Evolutionary conservation across 92 coral and sea anemone species (phyloP).

Genomic region (Porites lobata): DNA sequence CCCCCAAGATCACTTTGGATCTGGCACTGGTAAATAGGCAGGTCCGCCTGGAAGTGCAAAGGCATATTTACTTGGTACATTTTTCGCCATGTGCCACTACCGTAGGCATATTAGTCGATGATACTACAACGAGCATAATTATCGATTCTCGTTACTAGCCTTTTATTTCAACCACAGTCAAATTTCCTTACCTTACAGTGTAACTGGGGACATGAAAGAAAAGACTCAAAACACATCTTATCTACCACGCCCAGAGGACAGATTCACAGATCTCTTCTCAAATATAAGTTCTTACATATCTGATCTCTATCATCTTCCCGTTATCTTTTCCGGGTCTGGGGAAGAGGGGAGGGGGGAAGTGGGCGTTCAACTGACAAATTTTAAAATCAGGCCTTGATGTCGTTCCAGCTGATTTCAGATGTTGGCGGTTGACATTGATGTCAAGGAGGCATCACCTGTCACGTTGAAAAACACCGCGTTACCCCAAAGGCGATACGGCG

Average conservation of each 20-base stretch:
- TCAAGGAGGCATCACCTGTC: no score
- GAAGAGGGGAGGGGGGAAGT: neutral
- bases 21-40: slow-evolving; percentile 33
- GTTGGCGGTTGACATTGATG: no score
- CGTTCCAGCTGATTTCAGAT: no score
- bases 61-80: slow-evolving; percentile 5
- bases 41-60: slow-evolving; percentile 36
- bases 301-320: neutral
- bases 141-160: neutral
- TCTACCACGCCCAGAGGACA: slow-evolving; percentile 7
- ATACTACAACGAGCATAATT: no score
- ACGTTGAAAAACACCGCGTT: no score
- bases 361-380: slow-evolving; percentile 2
- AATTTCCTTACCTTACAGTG: neutral
- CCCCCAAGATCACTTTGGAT: neutral
- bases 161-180: slow-evolving; percentile 1
- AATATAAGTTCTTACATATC: neutral
- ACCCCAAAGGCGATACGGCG: no score
- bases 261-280: neutral
- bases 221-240: neutral
- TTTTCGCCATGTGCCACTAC: neutral
- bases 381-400: no score
- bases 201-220: neutral
- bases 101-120: neutral
- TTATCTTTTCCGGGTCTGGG: neutral